These are phyloP conservation scores for Rhinichthys klamathensis DNA, from an alignment of 2,113 vertebrate species.

Conservation along the genomic window DNA sequence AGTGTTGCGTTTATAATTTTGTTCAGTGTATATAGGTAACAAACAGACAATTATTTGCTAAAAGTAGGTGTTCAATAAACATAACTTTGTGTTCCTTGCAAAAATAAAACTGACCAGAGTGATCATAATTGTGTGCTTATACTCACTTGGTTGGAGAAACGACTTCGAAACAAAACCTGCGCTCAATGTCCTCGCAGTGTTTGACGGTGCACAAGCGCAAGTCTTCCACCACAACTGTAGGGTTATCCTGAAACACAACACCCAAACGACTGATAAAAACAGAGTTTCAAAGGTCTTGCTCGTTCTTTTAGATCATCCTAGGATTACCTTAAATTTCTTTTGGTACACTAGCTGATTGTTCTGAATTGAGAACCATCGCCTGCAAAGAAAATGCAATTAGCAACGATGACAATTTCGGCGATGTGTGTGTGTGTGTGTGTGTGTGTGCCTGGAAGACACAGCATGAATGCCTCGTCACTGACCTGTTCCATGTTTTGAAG, in stretches of 20 bases:
- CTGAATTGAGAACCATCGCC: slow-evolving; percentile 99
- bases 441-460: too few relatives aligned
- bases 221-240: slow-evolving; percentile 97
- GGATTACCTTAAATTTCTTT: slow-evolving; percentile 98
- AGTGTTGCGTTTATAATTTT: too few relatives aligned
- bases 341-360: slow-evolving; percentile 99
- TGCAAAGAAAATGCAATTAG: slow-evolving; percentile 71
- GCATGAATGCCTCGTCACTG: not conserved
- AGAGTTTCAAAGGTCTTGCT: not conserved
- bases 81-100: not conserved
- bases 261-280: not conserved
- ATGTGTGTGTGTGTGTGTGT: too few relatives aligned
- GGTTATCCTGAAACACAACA: slow-evolving; percentile 83
- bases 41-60: too few relatives aligned
- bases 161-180: slow-evolving; percentile 97
- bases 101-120: not conserved
- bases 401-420: not conserved
- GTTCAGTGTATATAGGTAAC: too few relatives aligned
- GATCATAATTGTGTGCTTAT: not conserved
- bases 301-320: not conserved
- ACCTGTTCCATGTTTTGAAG: slow-evolving; percentile 99
- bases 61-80: not conserved
- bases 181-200: slow-evolving; percentile 94
- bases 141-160: slow-evolving; percentile 97
- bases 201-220: slow-evolving; percentile 94